These are phyloP conservation scores for Trichomalopsis sarcophagae DNA, from an alignment of 1,140 invertebrate species.

Conservation along the genomic window DNA sequence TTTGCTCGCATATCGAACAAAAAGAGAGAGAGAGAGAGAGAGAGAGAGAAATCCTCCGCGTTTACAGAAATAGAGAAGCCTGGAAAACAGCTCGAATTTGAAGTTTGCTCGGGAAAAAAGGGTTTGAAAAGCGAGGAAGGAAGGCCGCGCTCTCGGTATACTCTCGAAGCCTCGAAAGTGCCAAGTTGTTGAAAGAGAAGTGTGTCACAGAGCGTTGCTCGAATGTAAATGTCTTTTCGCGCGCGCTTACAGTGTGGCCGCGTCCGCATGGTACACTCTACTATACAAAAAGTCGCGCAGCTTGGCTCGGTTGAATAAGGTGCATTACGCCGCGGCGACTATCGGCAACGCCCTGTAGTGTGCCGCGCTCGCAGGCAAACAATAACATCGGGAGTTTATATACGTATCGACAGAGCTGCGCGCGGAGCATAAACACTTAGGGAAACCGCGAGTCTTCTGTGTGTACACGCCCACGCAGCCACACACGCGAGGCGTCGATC, in stretches of 20 bases:
- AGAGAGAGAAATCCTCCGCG: neutral
- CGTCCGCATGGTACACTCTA: no score
- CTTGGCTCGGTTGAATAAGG: neutral
- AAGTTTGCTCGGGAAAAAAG: neutral
- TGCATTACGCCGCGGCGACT: constrained; percentile 13
- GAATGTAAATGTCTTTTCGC: neutral
- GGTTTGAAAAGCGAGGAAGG: neutral
- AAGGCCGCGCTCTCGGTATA: neutral
- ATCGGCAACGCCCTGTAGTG: neutral
- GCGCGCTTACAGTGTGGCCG: no score
- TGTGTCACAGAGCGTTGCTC: neutral
- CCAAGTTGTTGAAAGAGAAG: constrained; percentile 11
- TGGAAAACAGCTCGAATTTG: neutral
- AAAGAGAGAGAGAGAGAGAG: neutral
- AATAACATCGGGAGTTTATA: constrained; percentile 28
- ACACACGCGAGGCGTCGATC: no score
- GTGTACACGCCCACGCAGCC: no score
- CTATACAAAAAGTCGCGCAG: no score
- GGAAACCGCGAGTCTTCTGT: no score
- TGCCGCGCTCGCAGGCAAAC: neutral
- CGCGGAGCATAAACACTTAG: neutral
- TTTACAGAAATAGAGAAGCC: neutral
- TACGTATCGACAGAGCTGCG: constrained; percentile 5
- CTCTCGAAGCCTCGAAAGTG: neutral
- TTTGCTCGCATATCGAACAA: neutral